A percentile compares a stretch with the other conserved stretches of the same genome.
phyloP scores from a whole-genome alignment of 2,888 invertebrate genomes.

The Apamea sordens region DNA sequence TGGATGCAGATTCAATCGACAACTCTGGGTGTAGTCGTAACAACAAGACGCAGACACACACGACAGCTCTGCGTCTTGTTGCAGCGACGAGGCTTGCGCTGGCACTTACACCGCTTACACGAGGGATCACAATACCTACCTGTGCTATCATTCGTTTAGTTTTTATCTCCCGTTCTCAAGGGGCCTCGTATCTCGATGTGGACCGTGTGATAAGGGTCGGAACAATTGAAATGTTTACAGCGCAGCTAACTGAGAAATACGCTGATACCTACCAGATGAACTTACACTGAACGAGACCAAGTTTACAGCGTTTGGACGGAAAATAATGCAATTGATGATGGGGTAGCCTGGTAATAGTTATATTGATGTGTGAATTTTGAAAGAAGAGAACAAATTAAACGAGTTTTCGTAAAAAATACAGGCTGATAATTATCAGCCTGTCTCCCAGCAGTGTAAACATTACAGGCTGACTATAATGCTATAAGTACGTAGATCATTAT shows the following conservation, averaged over 20 bases:
- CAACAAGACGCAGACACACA: background rate
- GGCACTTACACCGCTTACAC: background rate
- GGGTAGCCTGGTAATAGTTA: background rate
- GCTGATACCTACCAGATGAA: background rate
- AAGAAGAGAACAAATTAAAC: too few species aligned
- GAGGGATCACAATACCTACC: background rate
- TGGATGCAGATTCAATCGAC: background rate
- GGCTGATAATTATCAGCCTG: background rate
- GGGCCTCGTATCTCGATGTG: constrained; percentile 8
- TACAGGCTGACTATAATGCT: background rate
- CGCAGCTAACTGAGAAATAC: constrained; percentile 35
- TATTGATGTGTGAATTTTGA: background rate
- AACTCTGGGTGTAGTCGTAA: background rate
- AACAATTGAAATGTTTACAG: constrained; percentile 47
- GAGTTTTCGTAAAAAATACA: background rate
- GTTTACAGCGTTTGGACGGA: background rate
- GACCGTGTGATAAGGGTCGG: constrained; percentile 26
- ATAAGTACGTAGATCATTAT: background rate
- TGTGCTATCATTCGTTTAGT: constrained; percentile 3
- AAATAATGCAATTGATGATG: background rate
- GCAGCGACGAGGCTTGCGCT: background rate
- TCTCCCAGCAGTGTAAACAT: background rate
- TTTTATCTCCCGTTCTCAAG: constrained; percentile 2
- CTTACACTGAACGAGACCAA: constrained; percentile 9
- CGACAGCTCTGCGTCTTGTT: background rate